Base-by-base conservation (phyloP, 2,113 vertebrate species). In the Pseudois nayaur region DNA sequence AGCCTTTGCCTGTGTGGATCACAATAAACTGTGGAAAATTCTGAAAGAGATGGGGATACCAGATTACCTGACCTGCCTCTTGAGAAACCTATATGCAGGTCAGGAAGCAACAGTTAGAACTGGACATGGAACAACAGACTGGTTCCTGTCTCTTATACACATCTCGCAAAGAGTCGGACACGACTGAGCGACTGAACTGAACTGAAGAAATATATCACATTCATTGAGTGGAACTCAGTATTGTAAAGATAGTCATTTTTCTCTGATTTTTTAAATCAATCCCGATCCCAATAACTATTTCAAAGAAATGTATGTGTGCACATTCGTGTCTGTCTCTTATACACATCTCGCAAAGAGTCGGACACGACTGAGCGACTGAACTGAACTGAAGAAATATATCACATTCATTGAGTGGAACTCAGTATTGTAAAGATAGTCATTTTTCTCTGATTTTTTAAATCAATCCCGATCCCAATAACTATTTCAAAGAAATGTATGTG, bases 281-380 rank as follows among this genome's bases (percentile, higher is more conserved):
- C 29, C 6, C 36, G 74, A 45, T 57, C 14, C 29, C 21, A 45
- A 36, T 27, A 71, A 74, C 25, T n/a, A 74, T 85, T 55, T 40
- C 81, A 85, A 57, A 92, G 13, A 25, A 50, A 43, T 36, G 7
- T 27, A 12, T 33, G 25, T 40, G n/a, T 74, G 52, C 43, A 78
- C 74, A 29, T 16, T 15, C 4, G 0, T 50, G 29, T 79, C n/a
- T n/a, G n/a, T n/a, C n/a, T n/a, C n/a, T n/a, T n/a, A n/a, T n/a
- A n/a, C n/a, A n/a, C n/a, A n/a, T n/a, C n/a, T n/a, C 9, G 3
- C 23, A 57, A 57, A 57, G 9, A 25, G 1, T 27, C 1, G 3
- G 23, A 57, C 55, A 57, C 23, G 1, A 57, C 55, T 57, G 55
- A 57, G 55, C 0, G 23, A 25, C 55, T 57, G 55, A 57, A 57